Base-by-base conservation (phyloP, 2,888 invertebrate species). In the Rhorus exstirpatorius region DNA sequence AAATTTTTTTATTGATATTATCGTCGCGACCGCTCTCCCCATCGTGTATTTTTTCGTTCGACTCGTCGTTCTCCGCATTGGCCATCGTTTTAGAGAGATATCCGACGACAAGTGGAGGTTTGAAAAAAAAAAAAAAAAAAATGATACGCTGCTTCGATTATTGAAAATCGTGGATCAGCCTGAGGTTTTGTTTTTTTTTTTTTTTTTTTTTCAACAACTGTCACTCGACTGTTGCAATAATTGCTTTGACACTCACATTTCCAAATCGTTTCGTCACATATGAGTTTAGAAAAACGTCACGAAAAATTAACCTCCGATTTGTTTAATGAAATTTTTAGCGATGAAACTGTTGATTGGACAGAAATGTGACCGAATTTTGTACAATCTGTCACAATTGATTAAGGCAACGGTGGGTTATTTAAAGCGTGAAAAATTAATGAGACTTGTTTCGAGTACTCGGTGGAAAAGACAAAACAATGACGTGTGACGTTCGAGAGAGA, bases 21-120 rank as follows among this genome's bases (percentile, higher is more conserved):
- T 83, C 70, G 19, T 77, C 67, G 1, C 26, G 12, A 1, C 7
- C 38, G 10, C 72, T 26, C 10, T 65, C 19, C 12, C 24, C 46
- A 58, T 21, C 10, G 19, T 31, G 21, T 53, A 81, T 85, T 4
- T 31, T 58, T 3, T 81, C 78, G 3, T 38, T 70, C 7, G 61
- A n/a, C 3, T 68, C 76, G 4, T 84, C 80, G n/a, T 58, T 87
- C 10, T 86, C 87, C 4, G 89, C 86, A 65, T 87, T 84, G 63
- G 88, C 87, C 90, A 91, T 90, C 81, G 81, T 86, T 44, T 63
- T 41, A 0, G 41, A 19, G 41, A 51, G 67, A 79, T 35, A 41
- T 26, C 49, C 12, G 21, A 17, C 24, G 71, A 67, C 26, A 75
- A 60, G 53, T 55, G 35, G 24, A 60, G 24, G 51, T 17, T 0